Evolutionary conservation across 1,140 invertebrate genomes (phyloP).

Genomic region (Pectinophora gossypiella): DNA sequence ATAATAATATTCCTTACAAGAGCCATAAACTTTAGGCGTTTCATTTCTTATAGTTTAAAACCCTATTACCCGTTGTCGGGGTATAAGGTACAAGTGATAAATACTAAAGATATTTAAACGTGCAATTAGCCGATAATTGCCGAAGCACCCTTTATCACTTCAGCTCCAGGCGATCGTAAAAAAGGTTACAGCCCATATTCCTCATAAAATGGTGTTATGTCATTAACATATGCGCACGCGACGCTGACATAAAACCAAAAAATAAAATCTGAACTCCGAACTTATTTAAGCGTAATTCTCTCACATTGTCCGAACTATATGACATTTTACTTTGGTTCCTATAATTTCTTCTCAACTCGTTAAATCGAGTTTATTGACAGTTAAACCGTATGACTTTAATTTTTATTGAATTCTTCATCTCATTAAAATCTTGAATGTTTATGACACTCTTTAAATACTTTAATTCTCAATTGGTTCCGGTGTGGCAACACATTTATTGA

Average conservation of each 20-base stretch:
- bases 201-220: slow-evolving; percentile 33
- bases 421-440: too few species aligned
- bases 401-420: too few species aligned
- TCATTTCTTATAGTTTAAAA: too few species aligned
- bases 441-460: too few species aligned
- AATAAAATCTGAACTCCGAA: slow-evolving; percentile 11
- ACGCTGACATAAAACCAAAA: slow-evolving; percentile 28
- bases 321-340: slow-evolving; percentile 1
- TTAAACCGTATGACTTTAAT: slow-evolving; percentile 27
- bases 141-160: slow-evolving; percentile 35
- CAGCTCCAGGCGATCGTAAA: slow-evolving; percentile 31
- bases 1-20: too few species aligned
- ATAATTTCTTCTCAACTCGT: slow-evolving; percentile 16
- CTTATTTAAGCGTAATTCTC: slow-evolving; percentile 7
- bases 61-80: too few species aligned
- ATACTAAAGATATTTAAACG: too few species aligned
- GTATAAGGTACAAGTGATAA: too few species aligned
- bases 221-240: slow-evolving; percentile 59
- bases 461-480: slow-evolving; percentile 15
- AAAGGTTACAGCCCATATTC: slow-evolving; percentile 30
- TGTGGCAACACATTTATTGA: too few species aligned
- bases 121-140: slow-evolving; percentile 50
- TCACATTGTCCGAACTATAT: slow-evolving; percentile 8
- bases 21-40: too few species aligned
- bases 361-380: slow-evolving; percentile 43